Evolutionary conservation across 2,888 invertebrate species (phyloP), one percentile per base, ranked within the genome.

Genomic region (Cryptophagus acutangulus): DNA sequence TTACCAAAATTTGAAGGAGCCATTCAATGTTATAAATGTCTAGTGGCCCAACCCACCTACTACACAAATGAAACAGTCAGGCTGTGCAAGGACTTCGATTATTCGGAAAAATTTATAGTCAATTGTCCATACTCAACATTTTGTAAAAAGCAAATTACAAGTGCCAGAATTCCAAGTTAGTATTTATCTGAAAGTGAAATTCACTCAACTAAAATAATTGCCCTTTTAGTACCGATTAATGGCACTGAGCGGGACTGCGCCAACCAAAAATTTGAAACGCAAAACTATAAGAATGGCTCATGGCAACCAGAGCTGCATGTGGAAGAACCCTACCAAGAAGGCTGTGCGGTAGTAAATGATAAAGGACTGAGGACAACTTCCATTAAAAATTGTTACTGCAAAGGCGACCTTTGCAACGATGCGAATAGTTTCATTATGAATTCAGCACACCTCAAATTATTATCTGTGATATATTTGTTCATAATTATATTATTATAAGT

Each of bases 91-190:
- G 78, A 84, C 59, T 90, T 90, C 64, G 84, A 88, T 63, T 75
- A 79, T 52, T 80, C 84, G 1, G 71, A 75, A 3, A 74, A 74
- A 52, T 91, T 78, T 66, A 76, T 83, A 45, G 78, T 82, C 3
- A 79, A 83, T 47, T 91, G 90, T 62, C 84, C 84, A 1, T 82
- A 77, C 61, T 90, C 90, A 1, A 88, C 89, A 1, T 82, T 87
- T 74, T 91, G 90, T 62, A 78, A 84, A 74, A 90, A 88, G 65
- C 81, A 79, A 59, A 79, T 81, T 34, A 79, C 79, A 46, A 74
- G 76, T 50, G 74, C 79, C 46, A 75, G 86, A 56, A 77, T 78
- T 50, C 79, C 84, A 72, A 76, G 83, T 82, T 67, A 66, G 75
- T 20, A 26, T 4, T 26, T n/a, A 4, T 26, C 3, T n/a, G 10